phyloP scores from a whole-genome alignment of 2,797 vertebrate genomes.

The Coranthus polyacanthus region DNA sequence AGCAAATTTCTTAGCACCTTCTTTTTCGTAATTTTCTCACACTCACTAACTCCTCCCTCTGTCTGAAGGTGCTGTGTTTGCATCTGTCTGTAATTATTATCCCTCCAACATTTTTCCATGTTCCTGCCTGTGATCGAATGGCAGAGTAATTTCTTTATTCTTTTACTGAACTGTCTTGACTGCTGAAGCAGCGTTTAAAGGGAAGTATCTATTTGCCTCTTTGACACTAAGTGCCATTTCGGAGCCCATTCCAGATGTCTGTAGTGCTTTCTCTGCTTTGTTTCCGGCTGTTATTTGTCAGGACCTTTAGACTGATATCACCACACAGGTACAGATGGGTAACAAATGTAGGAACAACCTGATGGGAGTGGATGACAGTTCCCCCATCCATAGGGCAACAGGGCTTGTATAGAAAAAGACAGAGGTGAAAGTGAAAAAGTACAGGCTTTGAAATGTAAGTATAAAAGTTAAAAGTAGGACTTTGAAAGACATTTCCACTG shows the following conservation, averaged over 20 bases:
- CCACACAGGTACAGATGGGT: too few relatives aligned
- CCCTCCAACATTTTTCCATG: background rate
- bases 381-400: too few relatives aligned
- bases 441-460: too few relatives aligned
- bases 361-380: background rate
- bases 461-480: too few relatives aligned
- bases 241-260: conserved; percentile 4
- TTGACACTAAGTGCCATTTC: conserved; percentile 22
- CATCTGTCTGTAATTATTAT: too few relatives aligned
- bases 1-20: too few relatives aligned
- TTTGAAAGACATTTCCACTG: too few relatives aligned
- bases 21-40: too few relatives aligned
- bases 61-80: too few relatives aligned
- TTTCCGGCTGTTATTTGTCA: conserved; percentile 2
- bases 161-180: conserved; percentile 10
- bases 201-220: conserved; percentile 12
- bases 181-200: conserved; percentile 12
- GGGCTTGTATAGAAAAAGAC: too few relatives aligned
- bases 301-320: background rate
- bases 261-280: background rate
- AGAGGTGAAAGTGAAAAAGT: too few relatives aligned
- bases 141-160: background rate
- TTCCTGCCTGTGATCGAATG: conserved; percentile 1
- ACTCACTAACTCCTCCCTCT: too few relatives aligned
- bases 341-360: background rate